These are phyloP conservation scores for Alosa alosa DNA, from an alignment of 2,113 vertebrate genomes.

Conservation along the genomic window DNA sequence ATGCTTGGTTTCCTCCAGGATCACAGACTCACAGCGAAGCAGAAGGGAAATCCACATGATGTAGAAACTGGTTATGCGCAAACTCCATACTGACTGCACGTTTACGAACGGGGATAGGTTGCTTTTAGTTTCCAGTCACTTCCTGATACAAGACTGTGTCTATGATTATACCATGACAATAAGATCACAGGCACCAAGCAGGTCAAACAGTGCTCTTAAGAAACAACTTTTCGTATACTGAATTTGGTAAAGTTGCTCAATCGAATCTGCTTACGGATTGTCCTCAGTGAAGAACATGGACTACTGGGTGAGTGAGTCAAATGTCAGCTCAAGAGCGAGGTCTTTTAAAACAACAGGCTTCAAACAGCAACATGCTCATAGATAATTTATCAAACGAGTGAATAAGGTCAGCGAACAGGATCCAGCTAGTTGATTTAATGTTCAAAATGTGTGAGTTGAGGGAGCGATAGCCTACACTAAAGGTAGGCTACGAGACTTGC, in stretches of 20 bases:
- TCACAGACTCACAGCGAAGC: background rate
- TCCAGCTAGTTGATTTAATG: background rate
- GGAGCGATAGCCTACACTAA: background rate
- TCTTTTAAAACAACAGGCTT: background rate
- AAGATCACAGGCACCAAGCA: conserved; percentile 41
- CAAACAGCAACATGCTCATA: background rate
- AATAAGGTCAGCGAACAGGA: background rate
- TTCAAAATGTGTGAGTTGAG: background rate
- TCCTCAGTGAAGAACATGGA: conserved; percentile 62
- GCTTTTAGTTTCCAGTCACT: conserved; percentile 44
- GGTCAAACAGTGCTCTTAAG: conserved; percentile 38
- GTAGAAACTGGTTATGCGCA: conserved; percentile 42
- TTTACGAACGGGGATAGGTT: conserved; percentile 19
- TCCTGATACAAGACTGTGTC: conserved; percentile 61
- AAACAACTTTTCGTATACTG: conserved; percentile 41
- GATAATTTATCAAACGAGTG: background rate
- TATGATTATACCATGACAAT: conserved; percentile 57
- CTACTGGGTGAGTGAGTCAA: conserved; percentile 64
- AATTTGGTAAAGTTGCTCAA: conserved; percentile 14
- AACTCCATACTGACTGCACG: background rate
- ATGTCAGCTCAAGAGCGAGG: conserved; percentile 20
- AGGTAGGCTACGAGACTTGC: background rate
- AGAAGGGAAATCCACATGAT: background rate
- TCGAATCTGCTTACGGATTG: conserved; percentile 27
- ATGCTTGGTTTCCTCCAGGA: background rate